Evolutionary conservation across 2,113 vertebrate genomes (phyloP), one percentile per base, ranked within the genome.

Genomic region (Ancistrus triradiatus): DNA sequence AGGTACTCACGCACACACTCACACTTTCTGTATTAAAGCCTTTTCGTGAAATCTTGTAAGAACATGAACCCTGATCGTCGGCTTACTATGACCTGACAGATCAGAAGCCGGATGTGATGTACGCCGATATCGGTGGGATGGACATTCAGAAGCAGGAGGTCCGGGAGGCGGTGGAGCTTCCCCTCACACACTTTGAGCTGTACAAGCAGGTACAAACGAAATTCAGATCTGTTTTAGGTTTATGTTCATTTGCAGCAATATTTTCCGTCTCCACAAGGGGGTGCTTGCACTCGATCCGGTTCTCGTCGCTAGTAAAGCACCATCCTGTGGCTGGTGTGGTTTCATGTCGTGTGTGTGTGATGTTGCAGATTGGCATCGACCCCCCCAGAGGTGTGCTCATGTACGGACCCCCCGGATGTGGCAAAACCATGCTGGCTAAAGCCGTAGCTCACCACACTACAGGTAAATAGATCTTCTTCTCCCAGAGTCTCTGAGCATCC

Each of bases 91-190:
- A 10, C 4, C n/a, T 65, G 37, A 15, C 78, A 97, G 94, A 97
- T 77, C 95, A 98, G 82, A 98, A 98, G 78, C 95, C 94, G 0
- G 95, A 98, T 2, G 92, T 97, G 77, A 90, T 94, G 86, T 98
- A 97, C 1, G 90, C 93, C 0, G 95, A 97, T 76, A 97, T 97
- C 0, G 95, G 95, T 0, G 95, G 95, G 11, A 97, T 97, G 95
- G 95, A 97, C 81, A 97, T 97, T 74, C 95, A 97, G 84, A 97
- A 97, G 77, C 95, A 97, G 83, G 95, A 97, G 80, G 95, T 97
- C 19, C 80, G 95, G 43, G 95, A 98, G 77, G 95, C 95, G 0
- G 95, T 98, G 67, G 95, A 97, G 75, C 89, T 97, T 38, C 95
- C 95, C 0, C 91, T 97, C 7, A 97, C 95, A 5, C 94, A 97